Percentiles rank a stretch among this genome's conserved stretches.
These are phyloP conservation scores for Heteromyza rotundicornis DNA, from an alignment of 2,888 invertebrate genomes.

Conservation along the genomic window DNA sequence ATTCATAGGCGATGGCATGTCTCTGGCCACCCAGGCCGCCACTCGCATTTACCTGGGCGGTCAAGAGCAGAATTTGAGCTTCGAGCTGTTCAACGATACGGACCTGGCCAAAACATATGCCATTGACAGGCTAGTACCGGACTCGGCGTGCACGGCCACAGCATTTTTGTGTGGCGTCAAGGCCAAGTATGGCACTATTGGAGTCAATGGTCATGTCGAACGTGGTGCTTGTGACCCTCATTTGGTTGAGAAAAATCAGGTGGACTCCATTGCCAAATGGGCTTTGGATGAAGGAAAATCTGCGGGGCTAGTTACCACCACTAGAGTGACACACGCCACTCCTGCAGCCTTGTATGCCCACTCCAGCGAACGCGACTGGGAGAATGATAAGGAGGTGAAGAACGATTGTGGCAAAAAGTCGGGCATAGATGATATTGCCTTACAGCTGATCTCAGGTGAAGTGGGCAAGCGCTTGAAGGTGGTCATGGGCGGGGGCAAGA, in stretches of 20 bases:
- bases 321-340: constrained; percentile 77
- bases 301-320: constrained; percentile 74
- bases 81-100: constrained; percentile 76
- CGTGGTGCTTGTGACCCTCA: constrained; percentile 70
- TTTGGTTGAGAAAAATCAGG: constrained; percentile 65
- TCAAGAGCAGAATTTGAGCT: constrained; percentile 72
- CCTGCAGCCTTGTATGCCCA: constrained; percentile 71
- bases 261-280: constrained; percentile 72
- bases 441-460: constrained; percentile 70
- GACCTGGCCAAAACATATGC: constrained; percentile 76
- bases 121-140: constrained; percentile 75
- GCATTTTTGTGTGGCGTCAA: constrained; percentile 80
- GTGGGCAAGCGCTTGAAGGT: constrained; percentile 75
- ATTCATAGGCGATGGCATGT: constrained; percentile 87
- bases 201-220: constrained; percentile 71
- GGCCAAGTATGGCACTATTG: constrained; percentile 75
- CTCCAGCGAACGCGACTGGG: constrained; percentile 73
- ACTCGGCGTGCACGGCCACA: constrained; percentile 81
- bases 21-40: constrained; percentile 77
- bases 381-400: constrained; percentile 67
- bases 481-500: constrained; percentile 77
- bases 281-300: constrained; percentile 69
- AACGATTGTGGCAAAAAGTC: constrained; percentile 59
- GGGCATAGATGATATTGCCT: constrained; percentile 72
- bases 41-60: constrained; percentile 76